A percentile compares a stretch with the other conserved stretches of the same genome.
Conservation (phyloP, 2,113 vertebrate genomes). For the Excalfactoria chinensis region DNA sequence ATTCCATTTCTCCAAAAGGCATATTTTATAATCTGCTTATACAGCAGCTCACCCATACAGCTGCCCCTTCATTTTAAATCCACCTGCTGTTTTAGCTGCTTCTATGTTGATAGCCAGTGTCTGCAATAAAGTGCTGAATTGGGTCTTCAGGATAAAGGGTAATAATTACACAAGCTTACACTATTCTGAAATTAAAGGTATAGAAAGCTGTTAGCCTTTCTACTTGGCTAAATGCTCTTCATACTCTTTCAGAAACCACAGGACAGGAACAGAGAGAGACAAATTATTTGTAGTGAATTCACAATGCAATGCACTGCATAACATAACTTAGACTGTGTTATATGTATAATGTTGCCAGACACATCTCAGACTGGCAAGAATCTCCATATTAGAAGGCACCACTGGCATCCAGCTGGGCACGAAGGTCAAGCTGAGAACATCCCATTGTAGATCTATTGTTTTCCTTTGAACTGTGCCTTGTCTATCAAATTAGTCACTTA, state of each 20-base stretch:
- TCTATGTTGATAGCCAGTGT: not conserved
- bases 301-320: not conserved
- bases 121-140: not conserved
- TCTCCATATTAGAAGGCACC: not conserved
- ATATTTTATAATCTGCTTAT: slow-evolving; percentile 55
- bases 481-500: slow-evolving; percentile 22
- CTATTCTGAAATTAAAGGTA: not conserved
- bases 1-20: slow-evolving; percentile 44
- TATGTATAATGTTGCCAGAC: not conserved
- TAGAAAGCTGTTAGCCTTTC: not conserved
- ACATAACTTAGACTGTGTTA: not conserved
- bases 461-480: not conserved
- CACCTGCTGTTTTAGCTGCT: slow-evolving; percentile 29
- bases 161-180: not conserved
- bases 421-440: slow-evolving; percentile 27
- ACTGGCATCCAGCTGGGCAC: not conserved
- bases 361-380: not conserved
- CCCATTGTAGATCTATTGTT: slow-evolving; percentile 5
- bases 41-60: not conserved
- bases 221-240: not conserved
- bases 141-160: not conserved
- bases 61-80: slow-evolving; percentile 42
- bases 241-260: not conserved
- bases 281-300: not conserved
- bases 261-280: not conserved